Evolutionary conservation across 2,888 invertebrate genomes (phyloP), one percentile per base, ranked within the genome.

Genomic region (Spatulosminthurus flaviceps): DNA sequence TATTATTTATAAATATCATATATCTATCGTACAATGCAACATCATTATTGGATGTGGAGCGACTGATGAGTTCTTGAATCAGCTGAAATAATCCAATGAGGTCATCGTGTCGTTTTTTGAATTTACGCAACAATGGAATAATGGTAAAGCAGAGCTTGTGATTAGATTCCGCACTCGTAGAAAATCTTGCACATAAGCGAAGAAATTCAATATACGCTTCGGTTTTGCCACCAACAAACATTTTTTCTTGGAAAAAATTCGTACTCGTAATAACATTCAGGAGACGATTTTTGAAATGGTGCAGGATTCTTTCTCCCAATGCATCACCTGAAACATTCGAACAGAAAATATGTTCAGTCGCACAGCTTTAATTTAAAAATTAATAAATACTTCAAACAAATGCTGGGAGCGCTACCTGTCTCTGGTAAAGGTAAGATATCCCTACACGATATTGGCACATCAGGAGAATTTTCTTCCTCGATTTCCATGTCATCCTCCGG

Each of bases 41-140:
- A 21, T n/a, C 21, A 64, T 74, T 60, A 29, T 28, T 74, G 19
- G 74, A 60, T 34, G 61, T 21, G 9, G 28, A 69, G 0, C 24
- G 16, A 41, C 19, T 64, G 16, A 72, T 7, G 19, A 78, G 16
- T 21, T 72, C 72, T 64, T 71, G 42, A 22, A 78, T 72, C 22
- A 78, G 78, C n/a, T 78, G 22, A 78, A 60, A 78, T 13, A 78
- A 60, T 26, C 43, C 41, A 19, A 78, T 51, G 16, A 78, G 28
- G 9, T 78, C 78, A 11, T 19, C 16, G 11, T 13, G 29, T 21
- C 66, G 72, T 34, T 72, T 64, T 26, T 64, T 72, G 28, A 78
- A 78, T 61, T 78, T 78, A n/a, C 64, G 64, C 11, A 71, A 28
- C n/a, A 78, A 26, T 21, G 26, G 64, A 26, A 78, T 61, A 41